Evolutionary conservation across 2,888 invertebrate species (phyloP).

Genomic region (Eremobia ochroleuca): DNA sequence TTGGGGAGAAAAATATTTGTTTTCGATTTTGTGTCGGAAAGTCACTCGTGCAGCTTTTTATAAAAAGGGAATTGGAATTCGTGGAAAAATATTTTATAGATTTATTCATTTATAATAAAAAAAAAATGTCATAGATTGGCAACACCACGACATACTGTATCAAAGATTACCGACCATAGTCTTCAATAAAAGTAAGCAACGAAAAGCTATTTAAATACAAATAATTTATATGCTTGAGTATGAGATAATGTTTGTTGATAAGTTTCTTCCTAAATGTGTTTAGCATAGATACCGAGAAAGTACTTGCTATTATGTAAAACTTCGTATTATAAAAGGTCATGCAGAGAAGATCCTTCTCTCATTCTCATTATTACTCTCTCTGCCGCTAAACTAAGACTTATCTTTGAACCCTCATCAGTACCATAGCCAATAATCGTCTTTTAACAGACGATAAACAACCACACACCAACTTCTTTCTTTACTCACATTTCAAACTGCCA

Average conservation of each 20-base stretch:
- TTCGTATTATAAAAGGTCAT: not conserved
- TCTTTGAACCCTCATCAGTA: not conserved
- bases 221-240: not conserved
- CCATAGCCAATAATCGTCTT: slow-evolving; percentile 7
- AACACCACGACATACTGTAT: not conserved
- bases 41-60: not conserved
- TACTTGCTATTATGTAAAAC: not conserved
- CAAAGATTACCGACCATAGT: not conserved
- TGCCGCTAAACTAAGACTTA: no score
- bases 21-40: not conserved
- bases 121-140: no score
- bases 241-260: not conserved
- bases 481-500: slow-evolving; percentile 32
- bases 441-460: slow-evolving; percentile 5
- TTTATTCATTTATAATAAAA: no score
- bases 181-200: not conserved
- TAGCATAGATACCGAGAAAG: not conserved
- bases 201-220: not conserved
- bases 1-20: slow-evolving; percentile 9
- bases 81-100: not conserved
- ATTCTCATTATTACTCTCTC: not conserved
- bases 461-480: slow-evolving; percentile 4
- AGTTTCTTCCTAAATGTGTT: not conserved
- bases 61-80: not conserved
- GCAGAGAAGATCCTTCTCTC: not conserved